A percentile compares a stretch with the other conserved stretches of the same genome.
Conservation (phyloP, 2,888 invertebrate genomes). For the Physocephala rufipes region DNA sequence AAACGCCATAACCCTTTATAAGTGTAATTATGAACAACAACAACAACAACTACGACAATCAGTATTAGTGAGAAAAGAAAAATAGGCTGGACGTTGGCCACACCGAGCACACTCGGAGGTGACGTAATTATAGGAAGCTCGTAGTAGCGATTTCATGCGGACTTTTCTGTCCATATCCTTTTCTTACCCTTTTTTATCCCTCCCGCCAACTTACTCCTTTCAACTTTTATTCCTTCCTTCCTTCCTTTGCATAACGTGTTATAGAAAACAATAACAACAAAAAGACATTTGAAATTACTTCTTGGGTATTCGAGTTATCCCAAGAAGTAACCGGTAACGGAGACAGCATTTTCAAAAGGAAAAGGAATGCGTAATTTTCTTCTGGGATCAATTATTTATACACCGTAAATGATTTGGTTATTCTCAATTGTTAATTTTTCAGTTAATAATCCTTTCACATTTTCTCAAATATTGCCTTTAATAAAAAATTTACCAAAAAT, state of each 20-base stretch:
- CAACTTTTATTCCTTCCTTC: too few species aligned
- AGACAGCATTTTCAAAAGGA: not conserved
- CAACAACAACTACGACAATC: not conserved
- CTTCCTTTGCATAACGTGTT: too few species aligned
- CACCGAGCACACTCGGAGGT: slow-evolving; percentile 47
- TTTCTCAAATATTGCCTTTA: too few species aligned
- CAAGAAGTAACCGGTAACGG: not conserved
- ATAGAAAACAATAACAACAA: not conserved
- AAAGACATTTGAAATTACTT: not conserved
- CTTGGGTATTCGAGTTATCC: not conserved
- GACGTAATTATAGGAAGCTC: slow-evolving; percentile 48
- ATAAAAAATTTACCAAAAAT: too few species aligned
- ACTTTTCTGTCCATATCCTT: too few species aligned
- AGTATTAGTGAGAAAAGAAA: not conserved
- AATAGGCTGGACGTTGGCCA: slow-evolving; percentile 45
- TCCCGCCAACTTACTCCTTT: too few species aligned
- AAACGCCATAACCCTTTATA: not conserved
- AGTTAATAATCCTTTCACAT: too few species aligned
- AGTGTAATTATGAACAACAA: slow-evolving; percentile 21
- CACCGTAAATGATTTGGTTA: too few species aligned
- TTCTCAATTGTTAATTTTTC: too few species aligned
- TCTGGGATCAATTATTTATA: too few species aligned
- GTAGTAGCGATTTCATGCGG: too few species aligned
- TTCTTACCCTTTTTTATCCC: too few species aligned
- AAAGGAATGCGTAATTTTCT: not conserved